Evolutionary conservation across 2,888 invertebrate species (phyloP).

Genomic region (Latrodectus elegans): DNA sequence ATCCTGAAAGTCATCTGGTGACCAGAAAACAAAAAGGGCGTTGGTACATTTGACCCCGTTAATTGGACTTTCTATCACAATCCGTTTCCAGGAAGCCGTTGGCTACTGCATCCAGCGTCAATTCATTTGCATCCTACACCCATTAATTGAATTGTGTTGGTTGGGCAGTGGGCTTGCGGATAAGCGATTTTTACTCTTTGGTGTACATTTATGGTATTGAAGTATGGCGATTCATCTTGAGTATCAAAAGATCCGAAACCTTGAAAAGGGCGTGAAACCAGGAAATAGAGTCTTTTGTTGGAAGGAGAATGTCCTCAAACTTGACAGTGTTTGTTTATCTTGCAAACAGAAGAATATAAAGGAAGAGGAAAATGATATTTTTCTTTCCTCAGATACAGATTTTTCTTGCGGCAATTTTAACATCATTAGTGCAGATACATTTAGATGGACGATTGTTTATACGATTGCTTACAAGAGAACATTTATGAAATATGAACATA

Average conservation of each 20-base stretch:
- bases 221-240: neutral
- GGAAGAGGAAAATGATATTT: neutral
- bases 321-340: neutral
- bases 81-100: slow-evolving; percentile 46
- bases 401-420: too few species aligned
- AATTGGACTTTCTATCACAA: slow-evolving; percentile 52
- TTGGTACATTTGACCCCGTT: slow-evolving; percentile 45
- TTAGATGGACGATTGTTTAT: too few species aligned
- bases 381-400: too few species aligned
- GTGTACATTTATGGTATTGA: neutral
- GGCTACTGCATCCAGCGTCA: slow-evolving; percentile 28
- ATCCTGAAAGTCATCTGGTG: slow-evolving; percentile 20
- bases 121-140: slow-evolving; percentile 42
- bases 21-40: slow-evolving; percentile 35
- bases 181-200: neutral
- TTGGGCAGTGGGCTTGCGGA: neutral
- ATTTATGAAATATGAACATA: too few species aligned
- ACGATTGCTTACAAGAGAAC: too few species aligned
- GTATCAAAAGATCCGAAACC: neutral
- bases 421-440: too few species aligned
- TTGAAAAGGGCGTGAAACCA: slow-evolving; percentile 5
- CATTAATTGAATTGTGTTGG: neutral
- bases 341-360: neutral
- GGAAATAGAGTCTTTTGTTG: neutral
- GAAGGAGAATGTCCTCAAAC: neutral